These are phyloP conservation scores for Xestia xanthographa DNA, from an alignment of 2,888 invertebrate genomes.

Conservation along the genomic window DNA sequence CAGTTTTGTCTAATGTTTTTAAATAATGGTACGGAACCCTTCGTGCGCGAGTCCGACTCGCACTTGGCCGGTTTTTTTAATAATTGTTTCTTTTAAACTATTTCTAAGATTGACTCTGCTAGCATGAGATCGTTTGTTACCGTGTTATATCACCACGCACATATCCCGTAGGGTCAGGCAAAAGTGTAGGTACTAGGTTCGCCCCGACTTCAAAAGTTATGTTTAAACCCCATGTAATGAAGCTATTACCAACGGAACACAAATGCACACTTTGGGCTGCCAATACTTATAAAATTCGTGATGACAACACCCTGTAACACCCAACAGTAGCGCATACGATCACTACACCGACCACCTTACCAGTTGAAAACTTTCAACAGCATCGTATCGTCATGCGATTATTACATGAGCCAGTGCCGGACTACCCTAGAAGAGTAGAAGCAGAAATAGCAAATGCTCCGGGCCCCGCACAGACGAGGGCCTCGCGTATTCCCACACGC, in stretches of 20 bases:
- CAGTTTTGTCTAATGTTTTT: too few species aligned
- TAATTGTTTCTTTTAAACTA: neutral
- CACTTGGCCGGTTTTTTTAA: too few species aligned
- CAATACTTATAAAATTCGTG: neutral
- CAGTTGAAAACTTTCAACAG: neutral
- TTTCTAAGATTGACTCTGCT: neutral
- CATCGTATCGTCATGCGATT: neutral
- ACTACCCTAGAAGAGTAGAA: too few species aligned
- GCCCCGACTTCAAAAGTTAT: neutral
- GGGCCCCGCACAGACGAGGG: too few species aligned
- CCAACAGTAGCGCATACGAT: neutral
- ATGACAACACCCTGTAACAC: neutral
- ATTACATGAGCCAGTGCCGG: neutral
- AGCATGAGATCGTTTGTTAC: neutral
- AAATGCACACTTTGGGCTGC: neutral
- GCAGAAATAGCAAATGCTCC: too few species aligned
- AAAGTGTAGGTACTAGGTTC: neutral
- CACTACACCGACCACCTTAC: neutral
- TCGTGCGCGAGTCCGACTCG: too few species aligned
- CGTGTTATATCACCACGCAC: neutral
- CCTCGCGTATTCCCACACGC: too few species aligned
- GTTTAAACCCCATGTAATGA: neutral
- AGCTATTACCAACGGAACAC: neutral
- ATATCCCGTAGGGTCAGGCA: neutral
- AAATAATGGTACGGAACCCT: too few species aligned